A percentile compares a stretch with the other conserved stretches of the same genome.
Evolutionary conservation across 2,888 invertebrate genomes (phyloP).

Genomic region (Bruchidius siliquastri): DNA sequence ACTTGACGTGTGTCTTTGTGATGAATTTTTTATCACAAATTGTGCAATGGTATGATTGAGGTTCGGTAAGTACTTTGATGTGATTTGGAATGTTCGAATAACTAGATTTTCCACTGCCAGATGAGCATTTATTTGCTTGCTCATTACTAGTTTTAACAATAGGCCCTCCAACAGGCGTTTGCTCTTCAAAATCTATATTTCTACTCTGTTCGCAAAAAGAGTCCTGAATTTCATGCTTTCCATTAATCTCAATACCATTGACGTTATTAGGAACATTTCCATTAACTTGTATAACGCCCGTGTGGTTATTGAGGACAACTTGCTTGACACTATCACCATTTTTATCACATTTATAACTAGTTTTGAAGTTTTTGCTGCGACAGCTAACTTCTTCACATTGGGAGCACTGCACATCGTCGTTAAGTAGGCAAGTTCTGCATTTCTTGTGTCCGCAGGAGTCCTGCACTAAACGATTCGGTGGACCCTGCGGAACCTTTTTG

Average conservation of each 20-base stretch:
- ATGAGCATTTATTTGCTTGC: constrained; percentile 1
- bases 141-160: neutral
- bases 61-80: constrained; percentile 44
- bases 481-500: constrained; percentile 52
- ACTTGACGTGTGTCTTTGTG: constrained; percentile 62
- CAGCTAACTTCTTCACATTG: constrained; percentile 45
- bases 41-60: constrained; percentile 58
- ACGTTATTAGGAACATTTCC: constrained; percentile 21
- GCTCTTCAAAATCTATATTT: neutral
- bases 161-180: neutral
- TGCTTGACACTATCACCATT: constrained; percentile 24
- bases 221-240: neutral
- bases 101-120: constrained; percentile 1
- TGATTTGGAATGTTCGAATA: constrained; percentile 34
- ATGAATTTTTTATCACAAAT: constrained; percentile 65
- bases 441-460: constrained; percentile 74
- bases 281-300: constrained; percentile 39
- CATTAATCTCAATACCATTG: constrained; percentile 6
- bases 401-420: constrained; percentile 62
- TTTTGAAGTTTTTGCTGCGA: neutral
- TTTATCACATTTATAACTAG: constrained; percentile 9
- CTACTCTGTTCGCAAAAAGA: constrained; percentile 1
- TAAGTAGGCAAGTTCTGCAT: constrained; percentile 66
- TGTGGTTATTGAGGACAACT: constrained; percentile 25
- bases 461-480: constrained; percentile 61